Evolutionary conservation across 2,888 invertebrate species (phyloP), one percentile per base, ranked within the genome.

Genomic region (Tetragnatha montana): DNA sequence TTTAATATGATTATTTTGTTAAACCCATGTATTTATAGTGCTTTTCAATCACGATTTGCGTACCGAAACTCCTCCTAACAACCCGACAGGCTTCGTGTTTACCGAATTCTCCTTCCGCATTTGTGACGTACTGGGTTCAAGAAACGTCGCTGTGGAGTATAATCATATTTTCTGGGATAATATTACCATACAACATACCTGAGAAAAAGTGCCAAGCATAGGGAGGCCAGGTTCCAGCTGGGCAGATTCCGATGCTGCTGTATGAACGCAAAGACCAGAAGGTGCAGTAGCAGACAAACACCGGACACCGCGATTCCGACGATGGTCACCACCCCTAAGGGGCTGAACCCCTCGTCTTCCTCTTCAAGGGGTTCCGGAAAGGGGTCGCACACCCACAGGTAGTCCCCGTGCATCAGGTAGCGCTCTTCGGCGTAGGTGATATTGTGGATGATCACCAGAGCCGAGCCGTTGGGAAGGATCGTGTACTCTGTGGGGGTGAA

Each of bases 151-250:
- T n/a, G n/a, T n/a, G n/a, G n/a, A 35, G 35, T 35, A 2, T 4
- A 35, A 35, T 35, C 35, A 35, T 35, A 35, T 35, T 35, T 35
- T 35, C 35, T 4, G 35, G 4, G 35, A 35, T n/a, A n/a, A n/a
- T 35, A 35, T 35, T 35, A 35, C 35, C 35, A 35, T 35, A 35
- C 35, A 35, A 35, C 35, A 35, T 35, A 35, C 35, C 35, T 35
- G 71, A 71, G 50, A 7, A 88, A 50, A 7, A 88, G 50, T 6
- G 94, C 94, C 68, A 94, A 92, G 92, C 94, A 95, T 50, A 93
- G 91, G 70, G 92, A 92, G 70, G 93, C 91, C 8, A 93, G 69
- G 69, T 92, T 92, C 47, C 49, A 81, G 21, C 93, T 93, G 0
- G 93, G 93, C 7, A 92, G 90, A 85, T 92, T 93, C 74, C 94